Evolutionary conservation across 2,113 vertebrate genomes (phyloP).

Genomic region (Edolisoma coerulescens): DNA sequence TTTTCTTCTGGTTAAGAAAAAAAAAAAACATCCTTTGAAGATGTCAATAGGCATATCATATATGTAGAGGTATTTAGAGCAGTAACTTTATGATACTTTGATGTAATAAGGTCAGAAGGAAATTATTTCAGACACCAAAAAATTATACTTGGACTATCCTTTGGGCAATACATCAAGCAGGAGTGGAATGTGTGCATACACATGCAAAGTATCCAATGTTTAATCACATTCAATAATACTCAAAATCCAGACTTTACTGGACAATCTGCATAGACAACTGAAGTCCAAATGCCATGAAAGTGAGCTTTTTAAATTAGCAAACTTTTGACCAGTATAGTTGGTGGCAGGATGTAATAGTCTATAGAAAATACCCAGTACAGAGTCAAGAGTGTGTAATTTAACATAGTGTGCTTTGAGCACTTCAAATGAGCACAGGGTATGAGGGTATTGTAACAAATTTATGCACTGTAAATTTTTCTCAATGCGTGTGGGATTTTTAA

Average conservation of each 20-base stretch:
- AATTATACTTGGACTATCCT: not conserved
- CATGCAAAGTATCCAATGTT: not conserved
- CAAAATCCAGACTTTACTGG: not conserved
- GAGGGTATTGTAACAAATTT: not conserved
- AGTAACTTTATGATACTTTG: not conserved
- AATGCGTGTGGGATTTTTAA: not conserved
- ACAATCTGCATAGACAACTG: not conserved
- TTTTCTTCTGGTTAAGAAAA: not conserved
- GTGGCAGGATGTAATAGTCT: not conserved
- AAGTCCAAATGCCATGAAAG: not conserved
- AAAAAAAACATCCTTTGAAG: not conserved
- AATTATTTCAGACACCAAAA: not conserved
- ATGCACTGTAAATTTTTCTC: not conserved
- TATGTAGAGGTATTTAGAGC: not conserved
- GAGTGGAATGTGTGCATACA: not conserved
- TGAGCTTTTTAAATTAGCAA: not conserved
- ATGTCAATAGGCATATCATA: not conserved
- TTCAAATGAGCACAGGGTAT: not conserved
- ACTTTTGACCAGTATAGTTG: not conserved
- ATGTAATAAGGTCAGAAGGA: not conserved
- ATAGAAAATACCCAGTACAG: not conserved
- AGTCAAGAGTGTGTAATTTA: not conserved
- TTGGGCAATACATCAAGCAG: not conserved
- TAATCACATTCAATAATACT: not conserved
- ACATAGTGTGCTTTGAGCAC: not conserved